These are phyloP conservation scores for Malurus melanocephalus DNA, from an alignment of 2,113 vertebrate genomes.

Conservation along the genomic window DNA sequence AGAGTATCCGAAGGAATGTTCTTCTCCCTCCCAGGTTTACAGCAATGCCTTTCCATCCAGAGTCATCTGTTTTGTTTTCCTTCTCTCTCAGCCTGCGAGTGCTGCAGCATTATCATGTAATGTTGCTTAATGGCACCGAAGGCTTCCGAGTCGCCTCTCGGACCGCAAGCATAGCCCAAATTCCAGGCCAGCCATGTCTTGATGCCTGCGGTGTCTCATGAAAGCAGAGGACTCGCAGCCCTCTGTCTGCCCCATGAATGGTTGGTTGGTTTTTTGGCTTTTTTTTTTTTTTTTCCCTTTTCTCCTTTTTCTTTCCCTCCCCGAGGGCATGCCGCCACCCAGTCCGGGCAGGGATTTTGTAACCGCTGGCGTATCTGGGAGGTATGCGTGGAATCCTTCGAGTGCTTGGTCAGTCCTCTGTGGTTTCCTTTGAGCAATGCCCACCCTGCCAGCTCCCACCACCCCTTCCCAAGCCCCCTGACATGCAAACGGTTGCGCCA, in stretches of 20 bases:
- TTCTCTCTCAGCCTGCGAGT: slow-evolving; percentile 39
- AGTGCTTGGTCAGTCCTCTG: slow-evolving; percentile 35
- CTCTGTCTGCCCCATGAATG: slow-evolving; percentile 8
- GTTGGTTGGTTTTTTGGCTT: not conserved
- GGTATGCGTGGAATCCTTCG: slow-evolving; percentile 44
- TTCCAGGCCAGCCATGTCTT: slow-evolving; percentile 32
- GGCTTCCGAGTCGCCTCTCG: not conserved
- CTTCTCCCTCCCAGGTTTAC: slow-evolving; percentile 58
- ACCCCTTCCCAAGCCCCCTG: slow-evolving; percentile 22
- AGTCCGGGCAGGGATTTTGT: slow-evolving; percentile 32
- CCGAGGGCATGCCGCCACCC: not conserved
- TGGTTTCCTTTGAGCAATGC: slow-evolving; percentile 50
- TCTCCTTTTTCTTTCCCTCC: not conserved
- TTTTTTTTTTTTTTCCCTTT: not conserved
- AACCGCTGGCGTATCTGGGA: not conserved
- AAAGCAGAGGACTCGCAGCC: slow-evolving; percentile 17
- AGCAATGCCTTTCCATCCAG: slow-evolving; percentile 58
- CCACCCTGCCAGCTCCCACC: slow-evolving; percentile 29
- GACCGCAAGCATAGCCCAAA: slow-evolving; percentile 40
- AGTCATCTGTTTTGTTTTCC: slow-evolving; percentile 65
- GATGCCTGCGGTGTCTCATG: slow-evolving; percentile 8
- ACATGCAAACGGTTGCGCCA: not conserved
- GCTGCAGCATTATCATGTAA: slow-evolving; percentile 53
- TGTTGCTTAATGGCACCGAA: slow-evolving; percentile 53
- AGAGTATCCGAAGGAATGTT: slow-evolving; percentile 45